Evolutionary conservation across 2,797 vertebrate genomes (phyloP), one percentile per base, ranked within the genome.

Genomic region (Xerus rutilus): DNA sequence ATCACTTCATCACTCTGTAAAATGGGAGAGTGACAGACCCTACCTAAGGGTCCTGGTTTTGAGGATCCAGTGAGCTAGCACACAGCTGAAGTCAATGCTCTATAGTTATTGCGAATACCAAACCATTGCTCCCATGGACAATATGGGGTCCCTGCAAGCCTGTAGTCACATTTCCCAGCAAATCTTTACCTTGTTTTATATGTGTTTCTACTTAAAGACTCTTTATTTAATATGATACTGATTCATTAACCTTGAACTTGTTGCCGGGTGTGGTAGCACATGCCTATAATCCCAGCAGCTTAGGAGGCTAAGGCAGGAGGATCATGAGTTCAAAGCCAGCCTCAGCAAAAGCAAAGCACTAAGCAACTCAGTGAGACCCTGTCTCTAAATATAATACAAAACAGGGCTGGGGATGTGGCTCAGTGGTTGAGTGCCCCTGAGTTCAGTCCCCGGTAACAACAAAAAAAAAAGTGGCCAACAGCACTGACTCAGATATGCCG

Each of bases 131-230:
- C 30, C 76, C 74, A 2, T 64, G 87, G 45, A 59, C 72, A 83
- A 13, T 39, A 47, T 3, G 43, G 35, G 28, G 18, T 64, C 72
- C 35, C 20, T 69, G 17, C 25, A 91, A 77, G 47, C 57, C 73
- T 88, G 39, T 72, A 59, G 21, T 74, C 67, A 49, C 21, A 39
- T 89, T 91, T 83, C 13, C 35, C 43, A 59, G 30, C 64, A n/a
- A 91, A 0, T 85, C 65, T 45, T 4, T 74, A 79, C 5, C 39
- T 83, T 89, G 18, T 73, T 67, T 93, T 62, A 39, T 87, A 45
- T 69, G 13, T 79, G 30, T 83, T 95, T 93, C 70, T 67, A 39
- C 85, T 87, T 88, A 84, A 92, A 94, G 69, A 81, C 35, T 65
- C 14, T 35, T 62, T 79, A 64, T 45, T 96, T 84, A 82, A 73